Evolutionary conservation across 1,140 invertebrate species (phyloP), one percentile per base, ranked within the genome.

Genomic region (Fopius arisanus): DNA sequence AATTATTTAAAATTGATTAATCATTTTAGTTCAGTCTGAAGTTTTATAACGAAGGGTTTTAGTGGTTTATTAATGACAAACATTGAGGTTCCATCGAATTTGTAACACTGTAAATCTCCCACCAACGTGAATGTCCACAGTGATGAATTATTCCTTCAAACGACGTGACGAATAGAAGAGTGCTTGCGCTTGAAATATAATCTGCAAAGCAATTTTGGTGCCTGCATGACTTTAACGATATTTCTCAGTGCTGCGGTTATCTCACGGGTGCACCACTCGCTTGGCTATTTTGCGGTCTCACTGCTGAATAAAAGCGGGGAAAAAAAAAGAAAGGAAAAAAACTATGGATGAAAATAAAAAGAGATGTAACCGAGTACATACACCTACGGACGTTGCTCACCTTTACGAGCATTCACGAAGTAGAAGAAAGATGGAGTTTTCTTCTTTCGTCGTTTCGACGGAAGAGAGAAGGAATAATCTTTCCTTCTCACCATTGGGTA

Each of bases 191-290:
- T 29, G 48, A 54, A 70, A 28, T 59, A 59, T 70, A 70, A 70
- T 70, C 51, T 70, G 41, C 48, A 59, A 70, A 70, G 68, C 51
- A 59, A 70, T 70, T 70, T 70, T 70, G 68, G 68, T 31, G 26
- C 23, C 59, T 9, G 68, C 68, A 70, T 70, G 68, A 70, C 43
- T 29, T 51, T 59, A 59, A 51, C 43, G 28, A 70, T 70, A 70
- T 63, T 73, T 43, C 40, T 72, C 14, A 33, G 41, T 73, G 41
- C 67, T 67, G 28, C 43, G 43, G 70, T 66, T 67, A 67, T 59
- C 48, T 54, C 43, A n/a, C n/a, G 70, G 37, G 54, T 19, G 54
- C 51, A 67, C 31, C 29, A 54, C 12, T 37, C 29, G 29, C 28
- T 19, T 26, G 31, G 28, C 65, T 67, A 67, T 73, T 73, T 67